Evolutionary conservation across 1,140 invertebrate species (phyloP), one percentile per base, ranked within the genome.

Genomic region (Drosophila miranda): DNA sequence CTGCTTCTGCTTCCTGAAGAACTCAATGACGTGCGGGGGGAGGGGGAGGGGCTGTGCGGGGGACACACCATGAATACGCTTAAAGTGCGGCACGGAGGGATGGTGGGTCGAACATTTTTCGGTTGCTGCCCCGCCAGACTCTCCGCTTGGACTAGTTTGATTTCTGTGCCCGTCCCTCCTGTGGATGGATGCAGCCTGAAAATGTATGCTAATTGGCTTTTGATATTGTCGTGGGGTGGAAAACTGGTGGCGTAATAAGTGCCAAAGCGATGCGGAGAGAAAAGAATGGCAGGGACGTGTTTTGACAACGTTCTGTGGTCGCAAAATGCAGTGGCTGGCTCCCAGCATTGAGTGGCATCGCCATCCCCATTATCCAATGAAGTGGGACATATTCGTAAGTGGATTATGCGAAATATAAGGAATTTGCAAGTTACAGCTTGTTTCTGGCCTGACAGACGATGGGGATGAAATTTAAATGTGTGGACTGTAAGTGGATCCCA

Each of bases 121-220:
- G 71, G 62, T 60, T 59, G 51, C 9, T 34, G 23, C 13, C 23
- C 26, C 42, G 14, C 43, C 28, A n/a, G 28, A 30, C 28, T 30
- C 30, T 9, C 14, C 14, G 23, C 53, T 26, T 70, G 51, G 59
- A 67, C 75, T 86, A 78, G 77, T 81, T 84, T 84, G 81, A 86
- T 86, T 79, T 80, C n/a, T 62, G 63, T 71, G 56, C 66, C 66
- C 42, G 62, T 26, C 50, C 50, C 46, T 34, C 28, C 16, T 2
- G 5, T n/a, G 26, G 6, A 14, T n/a, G 26, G 6, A 14, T 9
- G 8, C 5, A 19, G 38, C 55, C 48, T 58, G 64, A 75, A 87
- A 82, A 86, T 86, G 78, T 87, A 87, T 87, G 82, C 82, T 87
- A 87, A 87, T 87, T 87, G 82, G 83, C 82, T 88, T 88, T 83